phyloP scores from a whole-genome alignment of 2,888 invertebrate species.

The Lasius fuliginosus region DNA sequence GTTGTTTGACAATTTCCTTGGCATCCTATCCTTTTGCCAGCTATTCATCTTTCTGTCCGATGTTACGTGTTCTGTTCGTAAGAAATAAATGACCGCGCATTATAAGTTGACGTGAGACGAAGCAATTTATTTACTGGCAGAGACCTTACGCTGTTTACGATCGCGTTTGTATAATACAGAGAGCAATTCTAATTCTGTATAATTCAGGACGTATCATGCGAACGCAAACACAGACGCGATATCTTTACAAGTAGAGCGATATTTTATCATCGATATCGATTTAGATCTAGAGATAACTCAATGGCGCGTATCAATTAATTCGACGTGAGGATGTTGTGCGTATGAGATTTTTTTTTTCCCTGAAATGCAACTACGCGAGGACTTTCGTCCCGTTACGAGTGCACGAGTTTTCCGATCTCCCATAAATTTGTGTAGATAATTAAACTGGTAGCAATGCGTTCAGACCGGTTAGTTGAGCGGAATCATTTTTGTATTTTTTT shows the following conservation, averaged over 20 bases:
- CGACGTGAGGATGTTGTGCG: neutral
- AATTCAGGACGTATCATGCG: neutral
- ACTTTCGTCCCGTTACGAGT: neutral
- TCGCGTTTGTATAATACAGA: slow-evolving; percentile 19
- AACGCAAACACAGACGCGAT: neutral
- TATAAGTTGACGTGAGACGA: slow-evolving; percentile 13
- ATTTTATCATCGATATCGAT: neutral
- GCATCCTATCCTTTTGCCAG: neutral
- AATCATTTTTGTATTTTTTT: slow-evolving; percentile 1
- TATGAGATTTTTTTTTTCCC: neutral
- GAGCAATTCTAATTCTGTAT: slow-evolving; percentile 30
- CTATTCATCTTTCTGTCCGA: neutral
- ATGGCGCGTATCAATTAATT: neutral
- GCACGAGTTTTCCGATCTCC: neutral
- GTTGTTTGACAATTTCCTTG: slow-evolving; percentile 8
- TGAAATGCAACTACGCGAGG: neutral
- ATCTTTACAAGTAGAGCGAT: neutral
- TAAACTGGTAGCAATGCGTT: neutral
- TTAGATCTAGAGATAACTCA: neutral
- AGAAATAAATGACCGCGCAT: slow-evolving; percentile 21
- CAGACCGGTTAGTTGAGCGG: neutral
- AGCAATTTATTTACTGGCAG: slow-evolving; percentile 30
- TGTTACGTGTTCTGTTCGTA: neutral
- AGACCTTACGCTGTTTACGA: slow-evolving; percentile 20
- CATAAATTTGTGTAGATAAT: slow-evolving; percentile 30